Conservation (phyloP, 2,888 invertebrate species). For the Holacanthella duospinosa region DNA sequence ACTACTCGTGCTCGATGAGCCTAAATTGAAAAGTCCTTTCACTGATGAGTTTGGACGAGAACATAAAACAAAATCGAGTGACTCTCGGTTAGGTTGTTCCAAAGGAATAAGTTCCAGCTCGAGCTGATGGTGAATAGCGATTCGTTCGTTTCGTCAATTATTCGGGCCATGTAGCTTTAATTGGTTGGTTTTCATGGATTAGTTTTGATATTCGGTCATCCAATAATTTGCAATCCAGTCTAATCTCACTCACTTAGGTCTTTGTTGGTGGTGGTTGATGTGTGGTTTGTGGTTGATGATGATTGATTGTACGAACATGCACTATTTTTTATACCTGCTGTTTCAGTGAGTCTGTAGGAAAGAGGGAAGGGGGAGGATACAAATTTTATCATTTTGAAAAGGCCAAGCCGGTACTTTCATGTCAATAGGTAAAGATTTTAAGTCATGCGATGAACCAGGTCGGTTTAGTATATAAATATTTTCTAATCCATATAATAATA, state of each 20-base stretch:
- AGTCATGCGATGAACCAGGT: too few species aligned
- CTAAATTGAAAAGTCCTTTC: background rate
- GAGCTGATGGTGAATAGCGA: slow-evolving; percentile 11
- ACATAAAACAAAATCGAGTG: background rate
- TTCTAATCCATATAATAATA: too few species aligned
- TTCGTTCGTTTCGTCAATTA: slow-evolving; percentile 33
- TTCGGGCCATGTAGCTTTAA: slow-evolving; percentile 50
- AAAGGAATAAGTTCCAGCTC: slow-evolving; percentile 9
- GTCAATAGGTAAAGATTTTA: too few species aligned
- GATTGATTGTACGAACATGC: too few species aligned
- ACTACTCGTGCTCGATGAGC: background rate
- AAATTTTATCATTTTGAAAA: too few species aligned
- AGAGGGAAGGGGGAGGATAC: too few species aligned
- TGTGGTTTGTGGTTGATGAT: background rate
- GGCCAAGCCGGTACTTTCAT: too few species aligned
- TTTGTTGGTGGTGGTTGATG: background rate
- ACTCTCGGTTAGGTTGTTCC: slow-evolving; percentile 6
- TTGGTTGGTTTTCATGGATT: slow-evolving; percentile 90
- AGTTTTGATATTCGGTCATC: slow-evolving; percentile 44
- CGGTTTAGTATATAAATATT: too few species aligned
- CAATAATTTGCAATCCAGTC: slow-evolving; percentile 39
- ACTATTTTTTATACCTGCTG: too few species aligned
- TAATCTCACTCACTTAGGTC: background rate
- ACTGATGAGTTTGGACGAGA: background rate
- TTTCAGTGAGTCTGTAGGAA: too few species aligned